These are phyloP conservation scores for Lepidurus couesii DNA, from an alignment of 1,140 invertebrate genomes.

Conservation along the genomic window DNA sequence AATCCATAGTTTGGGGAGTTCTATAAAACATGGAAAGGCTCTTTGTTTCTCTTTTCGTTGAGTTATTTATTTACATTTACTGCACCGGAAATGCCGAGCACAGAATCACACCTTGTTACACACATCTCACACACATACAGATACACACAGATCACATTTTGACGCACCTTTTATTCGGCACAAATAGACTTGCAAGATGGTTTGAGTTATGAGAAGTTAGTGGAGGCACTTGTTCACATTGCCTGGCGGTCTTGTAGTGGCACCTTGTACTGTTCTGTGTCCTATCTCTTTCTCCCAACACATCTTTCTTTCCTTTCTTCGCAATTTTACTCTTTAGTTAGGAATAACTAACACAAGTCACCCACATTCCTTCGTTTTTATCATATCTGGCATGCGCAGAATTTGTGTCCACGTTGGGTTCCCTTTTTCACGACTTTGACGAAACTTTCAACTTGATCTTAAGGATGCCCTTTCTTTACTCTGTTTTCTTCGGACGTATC, in stretches of 20 bases:
- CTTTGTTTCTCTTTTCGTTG: neutral
- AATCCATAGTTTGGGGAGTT: neutral
- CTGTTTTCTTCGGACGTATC: constrained; percentile 37
- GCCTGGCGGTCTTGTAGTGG: constrained; percentile 3
- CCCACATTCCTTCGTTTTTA: neutral
- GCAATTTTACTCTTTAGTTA: neutral
- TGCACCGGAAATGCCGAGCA: constrained; percentile 11
- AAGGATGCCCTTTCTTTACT: constrained; percentile 38
- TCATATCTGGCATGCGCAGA: too few relatives aligned
- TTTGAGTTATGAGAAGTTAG: neutral
- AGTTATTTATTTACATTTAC: neutral
- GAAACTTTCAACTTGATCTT: constrained; percentile 29
- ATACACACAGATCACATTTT: neutral
- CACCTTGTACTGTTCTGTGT: constrained; percentile 21
- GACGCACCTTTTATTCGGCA: neutral
- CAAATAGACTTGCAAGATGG: neutral
- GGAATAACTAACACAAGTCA: constrained; percentile 20
- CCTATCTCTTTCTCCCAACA: constrained; percentile 20
- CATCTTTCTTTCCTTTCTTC: constrained; percentile 22
- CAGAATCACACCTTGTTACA: neutral
- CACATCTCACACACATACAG: neutral
- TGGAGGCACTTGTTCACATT: constrained; percentile 7
- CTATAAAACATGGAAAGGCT: neutral
- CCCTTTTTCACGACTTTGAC: too few relatives aligned
- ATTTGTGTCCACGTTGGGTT: too few relatives aligned